These are phyloP conservation scores for Sebastes aleutianus DNA, from an alignment of 2,797 vertebrate genomes.

Conservation along the genomic window DNA sequence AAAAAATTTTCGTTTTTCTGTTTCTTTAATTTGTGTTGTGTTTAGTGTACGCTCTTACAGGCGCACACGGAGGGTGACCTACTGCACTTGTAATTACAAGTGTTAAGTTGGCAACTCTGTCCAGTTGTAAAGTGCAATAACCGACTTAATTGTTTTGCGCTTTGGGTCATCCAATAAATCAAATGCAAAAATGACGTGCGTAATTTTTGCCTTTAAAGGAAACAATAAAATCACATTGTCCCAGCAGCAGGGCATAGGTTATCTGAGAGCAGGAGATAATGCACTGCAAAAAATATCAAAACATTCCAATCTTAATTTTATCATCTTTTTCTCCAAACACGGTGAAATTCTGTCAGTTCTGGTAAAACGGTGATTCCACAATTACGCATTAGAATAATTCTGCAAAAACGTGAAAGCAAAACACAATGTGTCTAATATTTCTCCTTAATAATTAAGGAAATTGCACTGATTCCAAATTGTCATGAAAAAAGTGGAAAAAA, in stretches of 20 bases:
- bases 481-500: background rate
- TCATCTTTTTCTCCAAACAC: background rate
- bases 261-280: constrained; percentile 1
- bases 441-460: background rate
- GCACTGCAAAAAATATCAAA: constrained; percentile 47
- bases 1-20: background rate
- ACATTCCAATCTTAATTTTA: background rate
- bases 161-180: background rate
- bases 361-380: background rate
- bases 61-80: background rate
- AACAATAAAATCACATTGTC: background rate
- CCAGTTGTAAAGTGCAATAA: background rate
- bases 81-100: constrained; percentile 5
- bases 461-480: background rate
- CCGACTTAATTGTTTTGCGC: background rate
- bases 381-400: background rate
- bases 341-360: background rate
- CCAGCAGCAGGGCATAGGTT: background rate
- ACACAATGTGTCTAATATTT: background rate
- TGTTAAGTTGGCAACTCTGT: background rate
- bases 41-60: background rate
- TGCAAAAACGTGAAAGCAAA: background rate
- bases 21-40: background rate
- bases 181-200: background rate
- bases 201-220: background rate